phyloP scores from a whole-genome alignment of 2,888 invertebrate species.

The Drosophila siamana region DNA sequence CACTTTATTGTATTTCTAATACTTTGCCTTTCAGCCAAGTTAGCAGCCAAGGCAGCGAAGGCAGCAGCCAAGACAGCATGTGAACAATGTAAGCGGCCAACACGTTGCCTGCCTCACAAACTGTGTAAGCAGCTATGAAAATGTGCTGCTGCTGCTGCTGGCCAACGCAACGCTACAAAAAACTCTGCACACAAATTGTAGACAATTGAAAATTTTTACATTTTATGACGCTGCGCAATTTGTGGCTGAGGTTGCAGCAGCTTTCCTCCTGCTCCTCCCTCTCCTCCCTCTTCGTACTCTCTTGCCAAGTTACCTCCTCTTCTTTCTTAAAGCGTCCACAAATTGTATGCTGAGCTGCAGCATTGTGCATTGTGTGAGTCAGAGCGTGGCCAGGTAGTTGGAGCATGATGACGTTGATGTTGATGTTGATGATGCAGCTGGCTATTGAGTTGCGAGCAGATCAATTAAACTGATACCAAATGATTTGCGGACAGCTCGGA shows the following conservation, averaged over 20 bases:
- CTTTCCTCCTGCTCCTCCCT: no score
- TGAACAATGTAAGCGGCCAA: slow-evolving; percentile 80
- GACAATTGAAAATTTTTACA: slow-evolving; percentile 81
- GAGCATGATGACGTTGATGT: no score
- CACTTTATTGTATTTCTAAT: slow-evolving; percentile 83
- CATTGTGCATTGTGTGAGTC: slow-evolving; percentile 4
- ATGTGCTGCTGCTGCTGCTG: no score
- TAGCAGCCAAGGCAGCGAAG: slow-evolving; percentile 69
- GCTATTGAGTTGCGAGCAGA: no score
- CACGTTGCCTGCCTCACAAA: slow-evolving; percentile 62
- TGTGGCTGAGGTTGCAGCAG: slow-evolving; percentile 52
- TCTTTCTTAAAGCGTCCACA: no score
- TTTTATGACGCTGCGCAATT: slow-evolving; percentile 79
- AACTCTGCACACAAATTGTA: slow-evolving; percentile 69
- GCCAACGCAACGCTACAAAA: slow-evolving; percentile 46
- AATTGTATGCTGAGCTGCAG: no score
- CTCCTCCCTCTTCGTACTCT: not conserved
- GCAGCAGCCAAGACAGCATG: slow-evolving; percentile 58
- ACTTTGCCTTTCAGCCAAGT: slow-evolving; percentile 80
- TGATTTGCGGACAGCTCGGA: slow-evolving; percentile 6
- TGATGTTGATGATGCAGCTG: no score
- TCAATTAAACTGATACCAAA: slow-evolving; percentile 10
- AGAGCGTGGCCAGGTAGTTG: slow-evolving; percentile 28
- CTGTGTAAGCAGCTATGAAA: slow-evolving; percentile 81
- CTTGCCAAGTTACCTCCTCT: no score